phyloP scores from a whole-genome alignment of 2,797 vertebrate genomes.

The Eospalax fontanierii region DNA sequence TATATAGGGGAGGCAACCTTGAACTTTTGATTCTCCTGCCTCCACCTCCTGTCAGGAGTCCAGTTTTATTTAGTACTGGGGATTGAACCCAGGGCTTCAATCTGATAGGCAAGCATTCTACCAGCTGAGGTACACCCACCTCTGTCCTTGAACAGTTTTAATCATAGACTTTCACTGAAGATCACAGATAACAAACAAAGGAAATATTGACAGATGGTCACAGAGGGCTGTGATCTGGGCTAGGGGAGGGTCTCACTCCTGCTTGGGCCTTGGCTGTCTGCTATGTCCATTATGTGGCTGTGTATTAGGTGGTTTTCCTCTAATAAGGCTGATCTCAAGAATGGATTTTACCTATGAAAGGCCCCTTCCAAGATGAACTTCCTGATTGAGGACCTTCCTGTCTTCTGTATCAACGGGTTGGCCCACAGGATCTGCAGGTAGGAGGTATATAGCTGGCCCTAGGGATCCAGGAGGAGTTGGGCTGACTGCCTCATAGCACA shows the following conservation, averaged over 20 bases:
- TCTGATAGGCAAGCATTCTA: no score
- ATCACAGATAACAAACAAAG: neutral
- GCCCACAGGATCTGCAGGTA: neutral
- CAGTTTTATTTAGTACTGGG: no score
- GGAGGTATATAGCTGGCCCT: neutral
- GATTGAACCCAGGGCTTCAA: no score
- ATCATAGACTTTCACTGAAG: conserved; percentile 5
- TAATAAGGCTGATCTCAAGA: no score
- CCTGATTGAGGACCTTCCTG: neutral
- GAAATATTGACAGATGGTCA: neutral
- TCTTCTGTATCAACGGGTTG: neutral
- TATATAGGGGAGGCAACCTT: neutral
- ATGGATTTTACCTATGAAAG: no score
- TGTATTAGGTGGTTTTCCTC: neutral
- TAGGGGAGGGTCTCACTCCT: neutral
- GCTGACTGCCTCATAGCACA: neutral
- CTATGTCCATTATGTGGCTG: no score
- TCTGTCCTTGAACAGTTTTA: neutral
- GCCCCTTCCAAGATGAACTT: conserved; percentile 6
- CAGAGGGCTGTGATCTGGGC: fast-evolving
- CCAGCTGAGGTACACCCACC: neutral
- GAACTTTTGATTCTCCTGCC: no score
- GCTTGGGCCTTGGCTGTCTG: neutral
- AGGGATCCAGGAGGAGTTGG: neutral
- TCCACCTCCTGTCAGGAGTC: no score